These are phyloP conservation scores for Gila orcuttii DNA, from an alignment of 2,113 vertebrate genomes.

Conservation along the genomic window DNA sequence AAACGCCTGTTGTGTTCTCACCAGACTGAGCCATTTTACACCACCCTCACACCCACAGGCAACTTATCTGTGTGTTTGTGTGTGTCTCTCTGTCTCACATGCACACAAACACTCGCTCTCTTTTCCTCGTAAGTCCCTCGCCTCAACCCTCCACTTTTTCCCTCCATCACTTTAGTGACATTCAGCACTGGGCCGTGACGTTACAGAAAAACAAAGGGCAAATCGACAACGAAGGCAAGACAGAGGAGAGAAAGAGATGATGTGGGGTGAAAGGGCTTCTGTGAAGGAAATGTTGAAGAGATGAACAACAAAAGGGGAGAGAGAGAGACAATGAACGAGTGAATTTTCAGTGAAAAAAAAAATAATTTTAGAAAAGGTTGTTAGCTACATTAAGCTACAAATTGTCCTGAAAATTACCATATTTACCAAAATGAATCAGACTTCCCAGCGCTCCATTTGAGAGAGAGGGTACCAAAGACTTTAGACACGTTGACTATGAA, in stretches of 20 bases:
- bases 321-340: constrained; percentile 22
- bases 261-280: not conserved
- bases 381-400: not conserved
- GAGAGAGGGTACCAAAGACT: not conserved
- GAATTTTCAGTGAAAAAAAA: not conserved
- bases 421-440: not conserved
- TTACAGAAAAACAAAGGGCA: constrained; percentile 70
- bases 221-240: not conserved
- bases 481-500: too few species aligned
- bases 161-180: constrained; percentile 78
- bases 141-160: constrained; percentile 70
- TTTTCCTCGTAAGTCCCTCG: constrained; percentile 62
- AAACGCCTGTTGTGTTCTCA: constrained; percentile 67
- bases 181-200: constrained; percentile 77
- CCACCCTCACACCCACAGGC: constrained; percentile 59
- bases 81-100: constrained; percentile 40
- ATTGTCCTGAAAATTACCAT: too few species aligned
- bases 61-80: constrained; percentile 53
- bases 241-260: constrained; percentile 34
- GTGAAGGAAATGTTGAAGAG: constrained; percentile 53
- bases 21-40: constrained; percentile 66
- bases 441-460: not conserved
- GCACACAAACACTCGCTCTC: constrained; percentile 50
- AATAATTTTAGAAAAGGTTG: not conserved
- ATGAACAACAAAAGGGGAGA: constrained; percentile 61